Conservation (phyloP, 2,797 vertebrate species). For the Heliangelus exortis region DNA sequence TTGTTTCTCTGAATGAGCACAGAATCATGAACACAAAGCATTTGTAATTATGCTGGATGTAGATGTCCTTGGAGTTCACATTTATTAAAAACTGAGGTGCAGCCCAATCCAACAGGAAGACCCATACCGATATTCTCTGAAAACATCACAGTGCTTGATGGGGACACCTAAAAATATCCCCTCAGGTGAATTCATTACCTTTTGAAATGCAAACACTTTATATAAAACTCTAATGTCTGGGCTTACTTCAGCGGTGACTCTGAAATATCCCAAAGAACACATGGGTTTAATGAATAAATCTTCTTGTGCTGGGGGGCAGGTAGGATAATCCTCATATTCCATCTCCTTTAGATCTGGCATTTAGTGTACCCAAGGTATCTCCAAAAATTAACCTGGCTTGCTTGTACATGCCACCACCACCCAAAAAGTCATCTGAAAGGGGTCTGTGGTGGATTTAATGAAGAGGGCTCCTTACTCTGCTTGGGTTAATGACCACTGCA, state of each 20-base stretch:
- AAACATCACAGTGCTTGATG: not conserved
- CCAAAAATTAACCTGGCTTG: not conserved
- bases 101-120: not conserved
- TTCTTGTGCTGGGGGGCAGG: accelerated
- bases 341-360: not conserved
- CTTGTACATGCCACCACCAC: accelerated
- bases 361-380: not conserved
- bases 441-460: not conserved
- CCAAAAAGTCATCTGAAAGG: not conserved
- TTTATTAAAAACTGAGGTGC: not conserved
- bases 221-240: not conserved
- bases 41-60: not conserved
- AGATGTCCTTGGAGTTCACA: not conserved
- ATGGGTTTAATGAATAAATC: not conserved
- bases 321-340: not conserved
- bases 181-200: not conserved
- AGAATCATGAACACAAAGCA: not conserved
- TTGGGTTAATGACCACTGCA: not conserved
- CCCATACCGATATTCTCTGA: accelerated
- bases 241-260: not conserved
- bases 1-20: not conserved
- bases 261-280: not conserved
- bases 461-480: not conserved
- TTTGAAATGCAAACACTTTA: not conserved
- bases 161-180: not conserved